phyloP scores from a whole-genome alignment of 2,113 vertebrate genomes.

The Pygoscelis antarcticus region DNA sequence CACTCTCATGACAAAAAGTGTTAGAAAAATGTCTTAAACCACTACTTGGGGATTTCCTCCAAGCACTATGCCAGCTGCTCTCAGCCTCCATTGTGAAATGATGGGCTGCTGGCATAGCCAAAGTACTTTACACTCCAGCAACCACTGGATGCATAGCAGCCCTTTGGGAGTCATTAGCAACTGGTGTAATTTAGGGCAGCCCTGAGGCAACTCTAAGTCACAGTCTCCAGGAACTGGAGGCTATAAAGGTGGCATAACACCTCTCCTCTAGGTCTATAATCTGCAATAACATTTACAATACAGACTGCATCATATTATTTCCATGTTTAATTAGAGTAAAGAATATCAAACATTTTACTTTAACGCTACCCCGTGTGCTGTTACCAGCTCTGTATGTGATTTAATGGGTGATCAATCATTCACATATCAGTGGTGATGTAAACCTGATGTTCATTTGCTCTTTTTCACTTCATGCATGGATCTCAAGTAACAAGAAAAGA shows the following conservation, averaged over 20 bases:
- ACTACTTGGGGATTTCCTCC: slow-evolving; percentile 67
- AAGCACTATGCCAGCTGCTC: slow-evolving; percentile 65
- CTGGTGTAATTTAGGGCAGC: slow-evolving; percentile 68
- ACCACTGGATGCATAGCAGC: slow-evolving; percentile 62
- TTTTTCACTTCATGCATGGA: slow-evolving; percentile 47
- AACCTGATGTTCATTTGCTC: slow-evolving; percentile 65
- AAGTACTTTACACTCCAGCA: slow-evolving; percentile 69
- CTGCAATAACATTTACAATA: slow-evolving; percentile 67
- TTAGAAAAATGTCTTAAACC: slow-evolving; percentile 68
- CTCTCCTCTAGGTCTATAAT: slow-evolving; percentile 63
- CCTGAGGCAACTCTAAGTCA: slow-evolving; percentile 65
- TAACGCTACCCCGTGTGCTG: slow-evolving; percentile 51
- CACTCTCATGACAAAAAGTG: slow-evolving; percentile 54
- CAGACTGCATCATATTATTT: slow-evolving; percentile 57
- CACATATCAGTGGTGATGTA: slow-evolving; percentile 57
- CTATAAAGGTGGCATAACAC: slow-evolving; percentile 68
- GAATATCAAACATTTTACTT: slow-evolving; percentile 60
- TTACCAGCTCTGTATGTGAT: slow-evolving; percentile 55
- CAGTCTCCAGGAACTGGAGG: slow-evolving; percentile 47
- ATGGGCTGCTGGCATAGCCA: slow-evolving; percentile 64
- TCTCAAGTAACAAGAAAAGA: slow-evolving; percentile 49
- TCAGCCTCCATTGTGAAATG: slow-evolving; percentile 61
- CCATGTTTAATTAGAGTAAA: slow-evolving; percentile 55
- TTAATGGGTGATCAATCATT: slow-evolving; percentile 70
- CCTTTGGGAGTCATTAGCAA: slow-evolving; percentile 65